Evolutionary conservation across 2,888 invertebrate species (phyloP).

Genomic region (Electrophaes corylata): DNA sequence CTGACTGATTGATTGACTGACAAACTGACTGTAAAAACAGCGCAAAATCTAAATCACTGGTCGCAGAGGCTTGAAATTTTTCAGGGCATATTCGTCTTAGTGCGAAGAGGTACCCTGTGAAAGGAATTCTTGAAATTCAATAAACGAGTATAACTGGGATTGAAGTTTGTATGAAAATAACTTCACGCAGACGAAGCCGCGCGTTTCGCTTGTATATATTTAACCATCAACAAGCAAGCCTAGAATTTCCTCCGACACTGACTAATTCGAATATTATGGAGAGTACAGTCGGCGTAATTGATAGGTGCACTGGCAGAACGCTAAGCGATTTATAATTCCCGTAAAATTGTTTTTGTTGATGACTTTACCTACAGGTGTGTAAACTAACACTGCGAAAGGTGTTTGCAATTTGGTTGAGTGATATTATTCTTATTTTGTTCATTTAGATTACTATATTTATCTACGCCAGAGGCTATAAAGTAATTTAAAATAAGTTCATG

Average conservation of each 20-base stretch:
- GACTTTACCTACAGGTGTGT: constrained; percentile 34
- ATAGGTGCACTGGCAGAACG: constrained; percentile 37
- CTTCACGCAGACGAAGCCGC: no score
- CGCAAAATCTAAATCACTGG: no score
- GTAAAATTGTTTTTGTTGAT: constrained; percentile 45
- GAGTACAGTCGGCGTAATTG: constrained; percentile 44
- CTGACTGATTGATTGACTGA: no score
- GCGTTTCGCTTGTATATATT: no score
- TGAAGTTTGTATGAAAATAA: no score
- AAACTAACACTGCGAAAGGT: constrained; percentile 32
- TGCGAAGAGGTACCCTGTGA: no score
- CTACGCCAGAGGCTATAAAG: not conserved
- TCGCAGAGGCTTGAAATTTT: no score
- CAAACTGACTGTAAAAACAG: no score
- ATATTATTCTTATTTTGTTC: constrained; percentile 1
- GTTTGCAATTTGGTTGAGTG: constrained; percentile 13
- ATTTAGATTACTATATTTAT: not conserved
- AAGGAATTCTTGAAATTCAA: no score
- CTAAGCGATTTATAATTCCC: constrained; percentile 49
- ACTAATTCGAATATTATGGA: constrained; percentile 49
- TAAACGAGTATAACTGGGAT: no score
- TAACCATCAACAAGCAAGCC: constrained; percentile 29
- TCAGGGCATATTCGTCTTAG: no score
- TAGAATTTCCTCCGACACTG: constrained; percentile 37
- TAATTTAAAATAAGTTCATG: no score